These are phyloP conservation scores for Sebastes steindachneri DNA, from an alignment of 2,797 vertebrate genomes.

Conservation along the genomic window DNA sequence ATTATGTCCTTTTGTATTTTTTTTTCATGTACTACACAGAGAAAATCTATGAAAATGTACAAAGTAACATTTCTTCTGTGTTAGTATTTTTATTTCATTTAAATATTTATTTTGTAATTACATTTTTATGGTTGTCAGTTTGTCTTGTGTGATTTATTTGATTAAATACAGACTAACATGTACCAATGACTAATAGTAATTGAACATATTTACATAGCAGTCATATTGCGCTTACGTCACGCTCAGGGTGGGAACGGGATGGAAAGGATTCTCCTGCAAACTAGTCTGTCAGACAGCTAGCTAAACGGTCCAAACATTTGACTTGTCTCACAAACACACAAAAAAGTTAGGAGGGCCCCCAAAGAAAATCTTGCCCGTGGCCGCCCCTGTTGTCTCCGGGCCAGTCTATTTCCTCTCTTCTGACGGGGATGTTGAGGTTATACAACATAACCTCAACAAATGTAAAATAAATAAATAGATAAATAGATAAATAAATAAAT, in stretches of 20 bases:
- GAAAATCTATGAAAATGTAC: slow-evolving; percentile 58
- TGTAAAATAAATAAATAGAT: too few relatives aligned
- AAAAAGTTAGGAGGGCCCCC: background rate
- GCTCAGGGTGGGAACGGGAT: background rate
- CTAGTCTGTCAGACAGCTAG: background rate
- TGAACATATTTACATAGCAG: background rate
- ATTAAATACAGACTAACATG: background rate
- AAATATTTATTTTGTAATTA: slow-evolving; percentile 76
- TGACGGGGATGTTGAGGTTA: background rate
- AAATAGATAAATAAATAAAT: too few relatives aligned
- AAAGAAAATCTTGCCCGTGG: background rate
- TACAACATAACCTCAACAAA: too few relatives aligned
- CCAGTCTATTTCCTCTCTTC: background rate
- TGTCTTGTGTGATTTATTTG: slow-evolving; percentile 31
- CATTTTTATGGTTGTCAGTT: slow-evolving; percentile 37
- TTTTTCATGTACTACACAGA: slow-evolving; percentile 42
- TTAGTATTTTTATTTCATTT: slow-evolving; percentile 53
- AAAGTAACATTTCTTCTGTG: slow-evolving; percentile 35
- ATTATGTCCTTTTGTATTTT: background rate
- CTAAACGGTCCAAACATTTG: background rate
- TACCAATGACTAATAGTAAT: background rate
- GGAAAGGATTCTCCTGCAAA: background rate
- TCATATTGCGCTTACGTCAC: background rate
- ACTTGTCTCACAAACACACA: background rate
- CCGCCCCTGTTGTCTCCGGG: too few relatives aligned